A percentile compares a stretch with the other conserved stretches of the same genome.
Conservation (phyloP, 1,140 invertebrate species). For the Drosophila ananassae region DNA sequence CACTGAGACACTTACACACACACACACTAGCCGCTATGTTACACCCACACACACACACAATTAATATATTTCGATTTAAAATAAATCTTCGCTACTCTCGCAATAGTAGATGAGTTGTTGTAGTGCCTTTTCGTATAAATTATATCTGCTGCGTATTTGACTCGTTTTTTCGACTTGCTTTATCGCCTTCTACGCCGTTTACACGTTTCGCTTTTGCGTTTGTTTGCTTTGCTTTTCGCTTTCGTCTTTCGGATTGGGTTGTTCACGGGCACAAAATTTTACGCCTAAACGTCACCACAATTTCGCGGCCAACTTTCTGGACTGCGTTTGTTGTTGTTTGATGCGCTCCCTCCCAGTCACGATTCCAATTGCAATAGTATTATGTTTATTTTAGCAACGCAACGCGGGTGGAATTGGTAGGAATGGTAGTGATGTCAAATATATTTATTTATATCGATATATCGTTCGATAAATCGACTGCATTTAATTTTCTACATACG, state of each 20-base stretch:
- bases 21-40: constrained; percentile 2
- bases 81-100: constrained; percentile 22
- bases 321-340: constrained; percentile 4
- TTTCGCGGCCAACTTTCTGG: constrained; percentile 20
- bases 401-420: constrained; percentile 5
- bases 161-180: constrained; percentile 31
- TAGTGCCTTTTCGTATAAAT: constrained; percentile 30
- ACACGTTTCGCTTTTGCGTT: constrained; percentile 51
- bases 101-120: constrained; percentile 6
- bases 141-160: constrained; percentile 60
- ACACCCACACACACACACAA: constrained; percentile 5
- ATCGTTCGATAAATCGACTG: background rate
- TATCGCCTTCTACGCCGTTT: constrained; percentile 47
- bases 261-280: constrained; percentile 8
- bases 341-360: background rate
- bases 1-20: constrained; percentile 24
- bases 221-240: constrained; percentile 56
- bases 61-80: constrained; percentile 37
- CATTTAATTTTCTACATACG: too few species aligned
- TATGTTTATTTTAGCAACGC: constrained; percentile 18
- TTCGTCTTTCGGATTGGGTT: constrained; percentile 2
- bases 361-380: constrained; percentile 7
- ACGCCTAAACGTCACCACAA: constrained; percentile 43
- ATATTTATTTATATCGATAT: background rate
- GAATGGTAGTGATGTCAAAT: background rate